A percentile compares a stretch with the other conserved stretches of the same genome.
These are phyloP conservation scores for Rhopalosiphum nymphaeae DNA, from an alignment of 2,888 invertebrate genomes.

Conservation along the genomic window DNA sequence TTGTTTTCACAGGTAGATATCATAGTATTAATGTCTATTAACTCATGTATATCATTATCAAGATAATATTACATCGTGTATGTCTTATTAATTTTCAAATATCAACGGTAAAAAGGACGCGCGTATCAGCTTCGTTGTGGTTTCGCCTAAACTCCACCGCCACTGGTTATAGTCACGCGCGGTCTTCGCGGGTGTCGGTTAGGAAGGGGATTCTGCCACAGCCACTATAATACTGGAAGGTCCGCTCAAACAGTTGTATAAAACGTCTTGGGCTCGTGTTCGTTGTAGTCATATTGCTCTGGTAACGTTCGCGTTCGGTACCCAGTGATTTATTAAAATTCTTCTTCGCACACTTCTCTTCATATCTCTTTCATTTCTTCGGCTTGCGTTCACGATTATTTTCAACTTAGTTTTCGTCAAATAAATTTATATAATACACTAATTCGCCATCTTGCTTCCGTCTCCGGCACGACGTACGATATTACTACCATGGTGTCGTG, in stretches of 20 bases:
- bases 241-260: constrained; percentile 43
- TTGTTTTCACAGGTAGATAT: not conserved
- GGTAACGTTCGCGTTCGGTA: constrained; percentile 28
- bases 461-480: constrained; percentile 9
- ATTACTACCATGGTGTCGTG: constrained; percentile 49
- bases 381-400: not conserved
- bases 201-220: not conserved
- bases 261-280: constrained; percentile 44
- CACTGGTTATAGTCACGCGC: not conserved
- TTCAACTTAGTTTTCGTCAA: not conserved
- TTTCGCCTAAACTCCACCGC: not conserved
- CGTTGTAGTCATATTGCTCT: constrained; percentile 38
- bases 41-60: not conserved
- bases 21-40: not conserved
- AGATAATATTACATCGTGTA: not conserved
- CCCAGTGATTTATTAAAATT: not conserved
- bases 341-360: not conserved
- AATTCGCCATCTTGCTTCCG: not conserved
- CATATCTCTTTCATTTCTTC: not conserved
- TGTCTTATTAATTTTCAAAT: not conserved
- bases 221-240: constrained; percentile 23
- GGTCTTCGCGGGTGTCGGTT: not conserved
- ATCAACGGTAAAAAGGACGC: not conserved
- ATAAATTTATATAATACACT: not conserved
- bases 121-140: not conserved